Base-by-base conservation (phyloP, 53 echinoderm and acorn worm species). In the Mesocentrotus franciscanus region DNA sequence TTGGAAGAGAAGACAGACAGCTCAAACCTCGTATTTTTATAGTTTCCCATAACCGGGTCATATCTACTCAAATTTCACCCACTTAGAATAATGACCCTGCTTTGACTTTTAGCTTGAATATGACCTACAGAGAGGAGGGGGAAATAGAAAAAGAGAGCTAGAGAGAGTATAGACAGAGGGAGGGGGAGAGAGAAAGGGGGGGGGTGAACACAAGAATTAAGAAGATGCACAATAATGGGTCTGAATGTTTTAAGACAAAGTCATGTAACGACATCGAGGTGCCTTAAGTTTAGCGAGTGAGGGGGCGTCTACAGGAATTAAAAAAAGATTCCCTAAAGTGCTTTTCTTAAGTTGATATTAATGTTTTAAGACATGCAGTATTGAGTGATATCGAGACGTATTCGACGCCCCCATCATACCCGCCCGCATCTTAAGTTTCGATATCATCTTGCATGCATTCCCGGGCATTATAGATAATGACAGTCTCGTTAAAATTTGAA, bases 41-140 rank as follows among this genome's bases (percentile, higher is more conserved):
- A 74, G 74, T 74, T 74, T 74, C 74, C 12, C 74, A 79, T 36
- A 79, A 79, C 81, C 81, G 39, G 81, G 81, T 81, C 81, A 22
- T 42, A 17, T 81, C 81, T 81, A 16, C 81, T 81, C 81, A 81
- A 22, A 81, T 74, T 74, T 74, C 74, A 10, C 74, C 18, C 74
- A 32, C 32, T 74, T 74, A 74, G 74, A 74, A 74, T 74, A 30
- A 30, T 32, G 74, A 18, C 42, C 36, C 34, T 18, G 42, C 42
- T 81, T 36, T 81, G 39, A 81, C 49, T 81, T 39, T 81, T 81
- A 42, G 20, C 42, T 81, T 81, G 81, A 81, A 81, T 81, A 42
- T 81, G 81, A 81, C 18, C 74, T 16, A 42, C 17, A 39, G 36
- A 79, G 81, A 81, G 81, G 2, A 39, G 39, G 17, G 39, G 17